phyloP scores from a whole-genome alignment of 2,888 invertebrate species.

The Stratiomys singularior region DNA sequence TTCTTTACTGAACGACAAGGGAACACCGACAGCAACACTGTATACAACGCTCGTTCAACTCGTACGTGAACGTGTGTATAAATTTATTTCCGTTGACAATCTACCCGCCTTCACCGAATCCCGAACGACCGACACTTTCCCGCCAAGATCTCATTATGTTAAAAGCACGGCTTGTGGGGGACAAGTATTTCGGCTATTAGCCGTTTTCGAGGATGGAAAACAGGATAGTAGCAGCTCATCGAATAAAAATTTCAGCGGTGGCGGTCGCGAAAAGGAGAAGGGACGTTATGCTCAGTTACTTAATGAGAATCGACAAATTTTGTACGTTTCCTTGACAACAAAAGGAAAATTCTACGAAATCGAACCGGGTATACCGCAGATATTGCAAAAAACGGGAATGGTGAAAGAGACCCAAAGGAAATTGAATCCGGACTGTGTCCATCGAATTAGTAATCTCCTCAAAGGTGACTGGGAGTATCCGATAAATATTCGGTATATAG shows the following conservation, averaged over 20 bases:
- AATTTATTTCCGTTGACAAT: slow-evolving; percentile 65
- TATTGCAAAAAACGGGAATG: slow-evolving; percentile 60
- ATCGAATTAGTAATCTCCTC: slow-evolving; percentile 61
- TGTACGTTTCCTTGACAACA: slow-evolving; percentile 79
- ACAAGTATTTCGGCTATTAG: slow-evolving; percentile 77
- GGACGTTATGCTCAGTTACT: slow-evolving; percentile 78
- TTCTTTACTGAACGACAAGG: slow-evolving; percentile 74
- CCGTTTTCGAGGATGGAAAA: slow-evolving; percentile 78
- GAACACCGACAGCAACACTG: slow-evolving; percentile 73
- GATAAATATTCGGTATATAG: slow-evolving; percentile 62
- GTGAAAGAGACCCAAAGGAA: slow-evolving; percentile 58
- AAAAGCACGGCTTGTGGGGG: slow-evolving; percentile 78
- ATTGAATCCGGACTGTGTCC: slow-evolving; percentile 64
- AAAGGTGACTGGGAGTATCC: slow-evolving; percentile 60
- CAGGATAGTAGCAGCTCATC: slow-evolving; percentile 50
- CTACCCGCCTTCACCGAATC: slow-evolving; percentile 65
- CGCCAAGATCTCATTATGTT: slow-evolving; percentile 68
- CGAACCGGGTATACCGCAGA: slow-evolving; percentile 69
- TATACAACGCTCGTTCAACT: slow-evolving; percentile 74
- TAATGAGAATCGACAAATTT: slow-evolving; percentile 77
- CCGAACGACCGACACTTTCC: slow-evolving; percentile 57
- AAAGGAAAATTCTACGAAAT: slow-evolving; percentile 80
- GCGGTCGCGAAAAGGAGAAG: slow-evolving; percentile 65
- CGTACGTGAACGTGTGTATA: slow-evolving; percentile 73
- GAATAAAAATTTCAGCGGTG: slow-evolving; percentile 55